phyloP scores from a whole-genome alignment of 2,113 vertebrate species.

The Phoxinus phoxinus region DNA sequence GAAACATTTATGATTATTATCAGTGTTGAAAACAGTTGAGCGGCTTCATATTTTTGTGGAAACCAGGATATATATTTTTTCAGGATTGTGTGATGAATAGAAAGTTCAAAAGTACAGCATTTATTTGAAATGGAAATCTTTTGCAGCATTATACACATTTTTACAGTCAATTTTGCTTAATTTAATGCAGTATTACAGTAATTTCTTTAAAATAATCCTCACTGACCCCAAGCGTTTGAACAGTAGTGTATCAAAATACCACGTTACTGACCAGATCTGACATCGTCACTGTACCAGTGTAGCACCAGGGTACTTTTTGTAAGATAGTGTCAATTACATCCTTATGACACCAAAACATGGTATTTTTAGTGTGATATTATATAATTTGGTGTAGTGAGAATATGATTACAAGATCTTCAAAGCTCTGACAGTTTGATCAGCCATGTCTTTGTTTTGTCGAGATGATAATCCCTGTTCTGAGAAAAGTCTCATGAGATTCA shows the following conservation, averaged over 20 bases:
- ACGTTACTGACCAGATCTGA: not conserved
- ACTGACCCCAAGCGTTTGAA: not conserved
- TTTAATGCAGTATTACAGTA: not conserved
- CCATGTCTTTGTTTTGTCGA: slow-evolving; percentile 5
- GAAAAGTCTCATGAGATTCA: not conserved
- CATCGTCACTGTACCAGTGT: not conserved
- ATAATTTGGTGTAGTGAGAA: not conserved
- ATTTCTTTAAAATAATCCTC: not conserved
- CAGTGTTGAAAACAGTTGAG: not conserved
- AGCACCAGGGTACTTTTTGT: too few species aligned
- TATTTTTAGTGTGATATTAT: not conserved
- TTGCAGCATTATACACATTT: not conserved
- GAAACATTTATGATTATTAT: not conserved
- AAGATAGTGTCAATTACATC: not conserved
- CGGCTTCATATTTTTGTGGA: not conserved
- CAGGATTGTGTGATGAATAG: not conserved
- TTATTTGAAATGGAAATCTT: not conserved
- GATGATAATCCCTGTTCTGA: not conserved
- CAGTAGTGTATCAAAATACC: not conserved
- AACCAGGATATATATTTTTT: not conserved
- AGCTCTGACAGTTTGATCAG: not conserved
- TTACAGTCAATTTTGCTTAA: not conserved
- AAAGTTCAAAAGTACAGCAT: not conserved
- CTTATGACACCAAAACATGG: not conserved
- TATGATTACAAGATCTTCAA: not conserved